These are phyloP conservation scores for Popillia japonica DNA, from an alignment of 1,140 invertebrate species.

Conservation along the genomic window DNA sequence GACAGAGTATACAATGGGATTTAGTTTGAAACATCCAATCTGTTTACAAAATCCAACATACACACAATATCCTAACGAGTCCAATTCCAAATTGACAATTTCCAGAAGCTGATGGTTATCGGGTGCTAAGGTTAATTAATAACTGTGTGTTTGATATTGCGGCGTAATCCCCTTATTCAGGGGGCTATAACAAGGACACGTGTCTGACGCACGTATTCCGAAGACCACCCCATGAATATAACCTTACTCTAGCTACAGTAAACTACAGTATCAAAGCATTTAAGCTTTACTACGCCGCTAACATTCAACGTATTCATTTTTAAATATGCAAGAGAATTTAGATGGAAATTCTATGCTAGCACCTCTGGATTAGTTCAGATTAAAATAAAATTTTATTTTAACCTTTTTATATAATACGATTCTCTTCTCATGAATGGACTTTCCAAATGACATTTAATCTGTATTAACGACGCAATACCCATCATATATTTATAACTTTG, in stretches of 20 bases:
- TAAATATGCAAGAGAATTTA: conserved; percentile 11
- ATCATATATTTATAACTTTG: not conserved
- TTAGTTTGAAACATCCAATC: too few relatives aligned
- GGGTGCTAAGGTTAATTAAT: conserved; percentile 43
- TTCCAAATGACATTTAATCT: too few relatives aligned
- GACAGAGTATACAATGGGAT: too few relatives aligned
- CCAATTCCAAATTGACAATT: conserved; percentile 40
- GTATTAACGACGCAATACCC: not conserved
- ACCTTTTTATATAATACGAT: too few relatives aligned
- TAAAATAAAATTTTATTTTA: too few relatives aligned
- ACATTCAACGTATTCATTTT: not conserved
- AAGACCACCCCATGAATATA: not conserved
- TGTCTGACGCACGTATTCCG: conserved; percentile 37
- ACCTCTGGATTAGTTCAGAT: not conserved
- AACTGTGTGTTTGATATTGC: conserved; percentile 42
- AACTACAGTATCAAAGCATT: not conserved
- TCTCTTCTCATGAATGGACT: too few relatives aligned
- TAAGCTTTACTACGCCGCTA: not conserved
- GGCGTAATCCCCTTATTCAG: conserved; percentile 40
- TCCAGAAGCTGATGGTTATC: conserved; percentile 41
- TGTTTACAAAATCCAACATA: too few relatives aligned
- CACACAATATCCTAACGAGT: not conserved
- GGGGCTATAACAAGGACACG: conserved; percentile 42
- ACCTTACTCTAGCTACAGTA: not conserved
- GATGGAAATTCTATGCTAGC: not conserved